A percentile compares a stretch with the other conserved stretches of the same genome.
phyloP scores from a whole-genome alignment of 2,888 invertebrate genomes.

The Invenusta paracnida region DNA sequence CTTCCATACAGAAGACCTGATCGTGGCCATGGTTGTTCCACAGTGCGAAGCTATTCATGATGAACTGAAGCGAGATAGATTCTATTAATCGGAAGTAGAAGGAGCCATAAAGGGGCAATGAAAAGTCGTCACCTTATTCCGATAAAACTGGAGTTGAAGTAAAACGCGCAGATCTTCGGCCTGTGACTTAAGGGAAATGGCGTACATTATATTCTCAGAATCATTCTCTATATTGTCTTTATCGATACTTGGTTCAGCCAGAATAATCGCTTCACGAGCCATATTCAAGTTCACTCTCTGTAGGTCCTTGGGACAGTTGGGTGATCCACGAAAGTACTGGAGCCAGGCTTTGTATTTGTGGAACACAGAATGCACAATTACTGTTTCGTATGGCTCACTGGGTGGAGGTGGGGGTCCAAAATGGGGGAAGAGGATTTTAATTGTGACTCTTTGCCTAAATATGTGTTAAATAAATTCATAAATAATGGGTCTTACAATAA shows the following conservation, averaged over 20 bases:
- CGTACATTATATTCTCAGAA: slow-evolving; percentile 40
- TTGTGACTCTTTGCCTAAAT: no score
- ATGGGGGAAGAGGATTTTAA: no score
- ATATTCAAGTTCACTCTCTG: background rate
- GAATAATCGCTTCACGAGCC: slow-evolving; percentile 33
- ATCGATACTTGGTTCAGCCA: slow-evolving; percentile 28
- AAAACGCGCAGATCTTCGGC: slow-evolving; percentile 28
- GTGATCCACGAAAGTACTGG: slow-evolving; percentile 14
- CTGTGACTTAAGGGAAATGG: slow-evolving; percentile 39
- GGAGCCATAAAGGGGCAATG: background rate
- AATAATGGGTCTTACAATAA: no score
- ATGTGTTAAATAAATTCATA: no score
- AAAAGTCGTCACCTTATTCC: slow-evolving; percentile 28
- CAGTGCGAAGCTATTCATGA: slow-evolving; percentile 26
- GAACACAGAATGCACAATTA: background rate
- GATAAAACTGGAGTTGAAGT: slow-evolving; percentile 39
- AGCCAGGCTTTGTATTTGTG: slow-evolving; percentile 37
- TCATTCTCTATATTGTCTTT: slow-evolving; percentile 32
- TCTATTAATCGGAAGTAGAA: background rate
- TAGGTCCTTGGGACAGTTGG: slow-evolving; percentile 12
- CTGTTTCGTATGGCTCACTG: background rate
- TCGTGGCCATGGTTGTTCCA: slow-evolving; percentile 35
- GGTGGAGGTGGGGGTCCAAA: no score
- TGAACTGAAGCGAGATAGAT: background rate
- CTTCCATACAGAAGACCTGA: slow-evolving; percentile 40